phyloP scores from a whole-genome alignment of 1,140 invertebrate species.

The Drosophila equinoxialis region DNA sequence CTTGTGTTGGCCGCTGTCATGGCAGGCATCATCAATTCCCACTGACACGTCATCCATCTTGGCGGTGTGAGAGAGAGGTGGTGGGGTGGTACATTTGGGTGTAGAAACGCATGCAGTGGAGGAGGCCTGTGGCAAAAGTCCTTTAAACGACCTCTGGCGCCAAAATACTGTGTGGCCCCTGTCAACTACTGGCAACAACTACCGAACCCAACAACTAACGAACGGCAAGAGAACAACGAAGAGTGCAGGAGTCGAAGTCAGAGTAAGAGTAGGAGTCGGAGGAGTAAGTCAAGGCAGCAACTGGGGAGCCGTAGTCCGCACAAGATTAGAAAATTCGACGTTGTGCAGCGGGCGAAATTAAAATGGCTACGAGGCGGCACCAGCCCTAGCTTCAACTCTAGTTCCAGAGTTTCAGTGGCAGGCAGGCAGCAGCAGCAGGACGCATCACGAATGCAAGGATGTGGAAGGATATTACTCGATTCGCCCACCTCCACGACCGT shows the following conservation, averaged over 20 bases:
- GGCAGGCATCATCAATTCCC: conserved; percentile 78
- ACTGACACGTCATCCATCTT: conserved; percentile 82
- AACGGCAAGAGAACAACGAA: conserved; percentile 27
- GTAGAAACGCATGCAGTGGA: conserved; percentile 53
- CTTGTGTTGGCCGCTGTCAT: conserved; percentile 51
- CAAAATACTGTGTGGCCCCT: conserved; percentile 66
- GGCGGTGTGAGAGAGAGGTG: conserved; percentile 21
- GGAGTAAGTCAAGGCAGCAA: conserved; percentile 52
- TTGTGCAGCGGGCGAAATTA: conserved; percentile 80
- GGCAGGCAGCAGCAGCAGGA: conserved; percentile 34
- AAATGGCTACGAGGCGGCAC: conserved; percentile 65
- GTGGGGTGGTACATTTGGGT: not conserved
- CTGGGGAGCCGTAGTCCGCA: conserved; percentile 80
- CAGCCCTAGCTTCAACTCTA: not conserved
- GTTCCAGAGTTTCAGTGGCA: not conserved
- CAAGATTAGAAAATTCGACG: conserved; percentile 82
- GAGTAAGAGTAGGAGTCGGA: not conserved
- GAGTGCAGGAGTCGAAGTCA: not conserved
- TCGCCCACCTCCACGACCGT: conserved; percentile 38
- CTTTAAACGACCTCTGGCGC: conserved; percentile 80
- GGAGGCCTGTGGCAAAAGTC: conserved; percentile 78
- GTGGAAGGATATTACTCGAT: conserved; percentile 26
- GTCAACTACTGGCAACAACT: conserved; percentile 27
- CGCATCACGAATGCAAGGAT: conserved; percentile 76
- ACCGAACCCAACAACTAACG: conserved; percentile 48